Percentiles rank a stretch among this genome's conserved stretches.
These are phyloP conservation scores for Notechis scutatus DNA, from an alignment of 2,113 vertebrate species.

Conservation along the genomic window DNA sequence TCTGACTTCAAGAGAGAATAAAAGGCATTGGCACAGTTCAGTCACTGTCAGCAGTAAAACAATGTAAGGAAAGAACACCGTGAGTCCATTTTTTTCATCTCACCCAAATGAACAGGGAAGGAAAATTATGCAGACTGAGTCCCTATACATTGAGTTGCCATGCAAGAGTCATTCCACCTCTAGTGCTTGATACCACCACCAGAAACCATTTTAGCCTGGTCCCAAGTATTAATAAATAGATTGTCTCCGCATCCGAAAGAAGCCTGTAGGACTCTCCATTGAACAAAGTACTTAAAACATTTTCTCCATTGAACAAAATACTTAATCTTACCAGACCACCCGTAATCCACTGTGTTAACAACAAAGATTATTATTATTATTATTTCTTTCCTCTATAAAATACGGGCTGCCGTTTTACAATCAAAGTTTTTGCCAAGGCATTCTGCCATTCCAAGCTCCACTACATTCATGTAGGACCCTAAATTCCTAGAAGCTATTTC, in stretches of 20 bases:
- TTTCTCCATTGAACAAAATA: background rate
- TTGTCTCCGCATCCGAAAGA: background rate
- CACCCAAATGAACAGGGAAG: background rate
- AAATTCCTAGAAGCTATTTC: slow-evolving; percentile 17
- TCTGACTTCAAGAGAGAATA: background rate
- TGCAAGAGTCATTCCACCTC: background rate
- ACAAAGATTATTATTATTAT: background rate
- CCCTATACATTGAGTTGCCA: background rate
- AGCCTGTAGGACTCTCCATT: background rate
- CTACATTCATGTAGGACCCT: background rate
- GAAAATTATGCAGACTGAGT: background rate
- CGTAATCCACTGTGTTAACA: background rate
- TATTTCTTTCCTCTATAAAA: background rate
- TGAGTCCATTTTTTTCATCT: background rate
- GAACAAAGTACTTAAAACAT: background rate
- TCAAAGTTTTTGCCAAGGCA: background rate
- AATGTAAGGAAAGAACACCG: background rate
- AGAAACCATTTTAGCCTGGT: background rate
- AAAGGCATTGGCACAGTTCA: background rate
- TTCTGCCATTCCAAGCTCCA: background rate
- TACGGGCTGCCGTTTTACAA: background rate
- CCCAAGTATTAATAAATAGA: background rate
- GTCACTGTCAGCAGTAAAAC: background rate
- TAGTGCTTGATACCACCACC: background rate
- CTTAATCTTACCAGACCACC: background rate